A percentile compares a stretch with the other conserved stretches of the same genome.
Evolutionary conservation across 2,888 invertebrate species (phyloP).

Genomic region (Lasius platythorax): DNA sequence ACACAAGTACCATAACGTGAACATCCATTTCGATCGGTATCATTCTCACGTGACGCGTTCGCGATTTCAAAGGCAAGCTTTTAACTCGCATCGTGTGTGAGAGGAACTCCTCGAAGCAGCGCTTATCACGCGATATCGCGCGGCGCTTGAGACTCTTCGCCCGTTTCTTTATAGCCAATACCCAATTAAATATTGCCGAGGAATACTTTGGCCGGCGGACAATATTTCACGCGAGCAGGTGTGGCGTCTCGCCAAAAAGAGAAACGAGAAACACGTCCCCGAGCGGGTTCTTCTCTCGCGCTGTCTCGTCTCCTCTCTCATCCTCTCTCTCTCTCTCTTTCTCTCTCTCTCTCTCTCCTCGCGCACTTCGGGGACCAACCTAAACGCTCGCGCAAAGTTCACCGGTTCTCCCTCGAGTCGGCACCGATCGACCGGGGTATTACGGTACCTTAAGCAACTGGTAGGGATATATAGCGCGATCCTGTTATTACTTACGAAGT

Average conservation of each 20-base stretch:
- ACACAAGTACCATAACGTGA: not conserved
- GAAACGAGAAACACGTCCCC: constrained; percentile 55
- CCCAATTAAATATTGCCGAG: constrained; percentile 68
- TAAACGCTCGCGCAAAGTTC: constrained; percentile 69
- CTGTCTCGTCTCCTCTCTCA: constrained; percentile 15
- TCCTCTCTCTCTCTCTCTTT: not conserved
- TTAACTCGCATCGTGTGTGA: constrained; percentile 56
- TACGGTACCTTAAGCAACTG: constrained; percentile 70
- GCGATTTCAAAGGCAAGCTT: constrained; percentile 54
- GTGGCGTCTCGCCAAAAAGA: constrained; percentile 73
- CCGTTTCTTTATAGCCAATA: constrained; percentile 50
- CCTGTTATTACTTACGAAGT: constrained; percentile 78
- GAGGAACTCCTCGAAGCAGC: constrained; percentile 60
- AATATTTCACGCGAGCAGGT: constrained; percentile 76
- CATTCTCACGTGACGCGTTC: not conserved
- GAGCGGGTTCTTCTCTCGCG: constrained; percentile 26
- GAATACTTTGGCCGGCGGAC: constrained; percentile 61
- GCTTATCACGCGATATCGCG: constrained; percentile 67
- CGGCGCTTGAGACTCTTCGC: constrained; percentile 49
- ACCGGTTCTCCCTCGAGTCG: constrained; percentile 60
- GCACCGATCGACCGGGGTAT: constrained; percentile 67
- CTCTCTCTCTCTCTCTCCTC: not conserved
- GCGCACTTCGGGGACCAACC: constrained; percentile 40
- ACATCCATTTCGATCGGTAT: not conserved
- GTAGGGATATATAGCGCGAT: constrained; percentile 42